These are phyloP conservation scores for Scomberomorus guttatus DNA, from an alignment of 2,797 vertebrate genomes.

Conservation along the genomic window DNA sequence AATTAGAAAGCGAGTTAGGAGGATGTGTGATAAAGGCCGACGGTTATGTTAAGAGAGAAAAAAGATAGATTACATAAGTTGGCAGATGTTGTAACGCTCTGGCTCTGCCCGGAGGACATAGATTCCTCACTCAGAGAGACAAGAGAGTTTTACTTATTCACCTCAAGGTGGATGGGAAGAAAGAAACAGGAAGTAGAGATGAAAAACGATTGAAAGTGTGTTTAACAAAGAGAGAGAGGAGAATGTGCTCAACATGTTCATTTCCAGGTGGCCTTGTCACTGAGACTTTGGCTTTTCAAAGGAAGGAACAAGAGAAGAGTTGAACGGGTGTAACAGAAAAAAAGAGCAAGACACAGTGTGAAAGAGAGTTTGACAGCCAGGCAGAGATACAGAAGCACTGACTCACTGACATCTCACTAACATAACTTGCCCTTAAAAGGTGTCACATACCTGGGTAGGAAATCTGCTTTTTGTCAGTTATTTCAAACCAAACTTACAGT, in stretches of 20 bases:
- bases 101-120: constrained; percentile 24
- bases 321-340: neutral
- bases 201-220: neutral
- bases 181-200: neutral
- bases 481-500: neutral
- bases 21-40: neutral
- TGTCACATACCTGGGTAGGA: no score
- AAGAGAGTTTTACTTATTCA: neutral
- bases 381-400: neutral
- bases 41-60: neutral
- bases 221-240: neutral
- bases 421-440: neutral
- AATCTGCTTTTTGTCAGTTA: neutral
- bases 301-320: neutral
- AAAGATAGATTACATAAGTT: constrained; percentile 8
- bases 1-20: neutral
- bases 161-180: constrained; percentile 3
- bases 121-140: constrained; percentile 18
- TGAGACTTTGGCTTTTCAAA: neutral
- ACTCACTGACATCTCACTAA: neutral
- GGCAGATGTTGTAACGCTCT: constrained; percentile 18
- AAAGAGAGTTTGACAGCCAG: constrained; percentile 12
- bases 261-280: constrained; percentile 18
- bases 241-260: neutral
- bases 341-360: neutral